Conservation (phyloP, 2,113 vertebrate genomes). For the Dasyurus viverrinus region DNA sequence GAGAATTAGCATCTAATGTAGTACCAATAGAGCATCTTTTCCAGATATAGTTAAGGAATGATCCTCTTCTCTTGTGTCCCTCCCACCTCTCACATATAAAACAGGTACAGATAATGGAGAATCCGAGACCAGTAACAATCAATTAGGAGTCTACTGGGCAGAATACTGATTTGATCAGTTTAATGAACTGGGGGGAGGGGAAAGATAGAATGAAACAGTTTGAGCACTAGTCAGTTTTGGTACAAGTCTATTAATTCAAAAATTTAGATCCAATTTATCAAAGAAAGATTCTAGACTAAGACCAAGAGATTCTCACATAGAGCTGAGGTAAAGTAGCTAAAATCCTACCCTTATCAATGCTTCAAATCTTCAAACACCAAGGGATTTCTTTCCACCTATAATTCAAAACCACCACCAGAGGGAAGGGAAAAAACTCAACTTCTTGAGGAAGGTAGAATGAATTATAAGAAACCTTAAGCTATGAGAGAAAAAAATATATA, state of each 20-base stretch:
- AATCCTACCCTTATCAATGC: slow-evolving; percentile 2
- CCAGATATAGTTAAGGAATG: neutral
- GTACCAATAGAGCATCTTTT: slow-evolving; percentile 32
- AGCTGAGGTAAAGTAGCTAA: neutral
- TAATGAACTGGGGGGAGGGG: neutral
- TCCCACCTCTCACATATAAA: slow-evolving; percentile 26
- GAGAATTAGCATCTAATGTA: neutral
- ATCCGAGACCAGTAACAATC: neutral
- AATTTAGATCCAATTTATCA: slow-evolving; percentile 9
- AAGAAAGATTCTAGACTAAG: slow-evolving; percentile 23
- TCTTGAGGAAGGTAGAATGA: slow-evolving; percentile 29
- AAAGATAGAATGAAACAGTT: slow-evolving; percentile 28
- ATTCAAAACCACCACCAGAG: slow-evolving; percentile 9
- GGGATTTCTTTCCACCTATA: slow-evolving; percentile 3
- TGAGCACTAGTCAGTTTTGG: slow-evolving; percentile 38
- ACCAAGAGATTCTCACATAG: neutral
- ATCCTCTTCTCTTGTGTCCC: neutral
- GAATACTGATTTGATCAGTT: slow-evolving; percentile 1
- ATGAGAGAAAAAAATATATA: slow-evolving; percentile 52
- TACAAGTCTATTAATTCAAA: slow-evolving; percentile 8
- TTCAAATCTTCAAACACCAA: neutral
- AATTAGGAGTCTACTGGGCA: slow-evolving; percentile 11
- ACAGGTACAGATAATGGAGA: neutral
- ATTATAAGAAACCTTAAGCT: slow-evolving; percentile 36
- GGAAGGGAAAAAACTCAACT: slow-evolving; percentile 22